phyloP scores from a whole-genome alignment of 2,797 vertebrate species.

The Ambastaia sidthimunki region DNA sequence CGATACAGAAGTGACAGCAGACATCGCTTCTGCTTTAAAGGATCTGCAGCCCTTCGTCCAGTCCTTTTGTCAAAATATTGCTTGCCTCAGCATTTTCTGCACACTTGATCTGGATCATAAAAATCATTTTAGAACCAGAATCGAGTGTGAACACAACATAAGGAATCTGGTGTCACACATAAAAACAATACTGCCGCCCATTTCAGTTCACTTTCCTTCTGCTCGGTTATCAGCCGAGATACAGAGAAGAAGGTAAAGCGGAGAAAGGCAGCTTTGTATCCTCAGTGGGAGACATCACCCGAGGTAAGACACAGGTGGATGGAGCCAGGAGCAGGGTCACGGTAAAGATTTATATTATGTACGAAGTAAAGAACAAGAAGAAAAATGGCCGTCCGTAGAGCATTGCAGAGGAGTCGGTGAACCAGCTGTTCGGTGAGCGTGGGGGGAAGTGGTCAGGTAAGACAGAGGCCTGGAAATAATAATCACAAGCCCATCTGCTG shows the following conservation, averaged over 20 bases:
- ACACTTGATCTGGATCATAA: background rate
- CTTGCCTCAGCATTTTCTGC: conserved; percentile 9
- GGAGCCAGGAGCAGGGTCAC: conserved; percentile 90
- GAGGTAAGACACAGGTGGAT: conserved; percentile 95
- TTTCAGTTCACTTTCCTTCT: conserved; percentile 53
- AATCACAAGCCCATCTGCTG: conserved; percentile 98
- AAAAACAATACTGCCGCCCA: background rate
- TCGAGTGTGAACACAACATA: no score
- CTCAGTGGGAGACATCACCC: conserved; percentile 83
- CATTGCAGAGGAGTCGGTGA: conserved; percentile 90
- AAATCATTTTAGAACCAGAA: background rate
- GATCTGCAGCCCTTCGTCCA: conserved; percentile 13
- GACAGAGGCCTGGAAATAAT: conserved; percentile 90
- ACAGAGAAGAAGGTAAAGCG: conserved; percentile 62
- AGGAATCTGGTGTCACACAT: no score
- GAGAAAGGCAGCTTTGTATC: conserved; percentile 60
- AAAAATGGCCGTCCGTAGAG: conserved; percentile 89
- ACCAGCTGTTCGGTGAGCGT: conserved; percentile 94
- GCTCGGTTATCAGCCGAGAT: conserved; percentile 48
- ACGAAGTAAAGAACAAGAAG: conserved; percentile 91
- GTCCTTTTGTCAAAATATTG: conserved; percentile 13
- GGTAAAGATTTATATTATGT: conserved; percentile 95
- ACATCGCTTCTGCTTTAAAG: conserved; percentile 44
- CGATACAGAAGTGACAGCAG: conserved; percentile 35
- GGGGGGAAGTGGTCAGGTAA: conserved; percentile 94